These are phyloP conservation scores for Porphyrio hochstetteri DNA, from an alignment of 2,113 vertebrate genomes.

Conservation along the genomic window DNA sequence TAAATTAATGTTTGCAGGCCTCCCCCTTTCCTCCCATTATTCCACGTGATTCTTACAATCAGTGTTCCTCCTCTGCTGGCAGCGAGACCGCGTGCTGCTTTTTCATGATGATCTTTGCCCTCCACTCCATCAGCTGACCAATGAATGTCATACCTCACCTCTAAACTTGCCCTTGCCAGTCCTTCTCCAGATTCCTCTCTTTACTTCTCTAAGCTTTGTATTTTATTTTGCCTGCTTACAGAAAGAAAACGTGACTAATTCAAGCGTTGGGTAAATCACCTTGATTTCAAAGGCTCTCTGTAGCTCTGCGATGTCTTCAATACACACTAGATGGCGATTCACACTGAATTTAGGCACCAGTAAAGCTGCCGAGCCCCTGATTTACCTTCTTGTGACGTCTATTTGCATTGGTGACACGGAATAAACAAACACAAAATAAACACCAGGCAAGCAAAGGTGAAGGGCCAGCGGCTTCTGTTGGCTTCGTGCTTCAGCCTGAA, in stretches of 20 bases:
- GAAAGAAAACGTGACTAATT: neutral
- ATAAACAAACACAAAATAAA: neutral
- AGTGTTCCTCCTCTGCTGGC: neutral
- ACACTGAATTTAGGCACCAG: neutral
- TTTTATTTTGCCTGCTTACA: neutral
- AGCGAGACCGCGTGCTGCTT: neutral
- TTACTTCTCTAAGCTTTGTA: neutral
- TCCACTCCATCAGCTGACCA: neutral
- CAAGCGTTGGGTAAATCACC: neutral
- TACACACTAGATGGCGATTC: conserved; percentile 44
- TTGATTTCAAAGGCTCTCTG: neutral
- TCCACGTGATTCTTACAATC: neutral
- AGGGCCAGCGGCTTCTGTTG: neutral
- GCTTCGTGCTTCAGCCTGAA: neutral
- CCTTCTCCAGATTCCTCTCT: neutral
- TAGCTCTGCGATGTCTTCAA: conserved; percentile 4
- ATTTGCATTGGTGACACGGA: neutral
- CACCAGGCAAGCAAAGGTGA: neutral
- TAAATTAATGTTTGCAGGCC: neutral
- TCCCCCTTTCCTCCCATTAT: neutral
- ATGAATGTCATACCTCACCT: neutral
- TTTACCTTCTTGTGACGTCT: neutral
- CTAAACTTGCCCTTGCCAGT: neutral
- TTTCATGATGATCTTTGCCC: neutral
- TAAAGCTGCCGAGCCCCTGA: neutral